Percentiles rank a stretch among this genome's conserved stretches.
Evolutionary conservation across 2,113 vertebrate genomes (phyloP).

Genomic region (Thalassoma bifasciatum): DNA sequence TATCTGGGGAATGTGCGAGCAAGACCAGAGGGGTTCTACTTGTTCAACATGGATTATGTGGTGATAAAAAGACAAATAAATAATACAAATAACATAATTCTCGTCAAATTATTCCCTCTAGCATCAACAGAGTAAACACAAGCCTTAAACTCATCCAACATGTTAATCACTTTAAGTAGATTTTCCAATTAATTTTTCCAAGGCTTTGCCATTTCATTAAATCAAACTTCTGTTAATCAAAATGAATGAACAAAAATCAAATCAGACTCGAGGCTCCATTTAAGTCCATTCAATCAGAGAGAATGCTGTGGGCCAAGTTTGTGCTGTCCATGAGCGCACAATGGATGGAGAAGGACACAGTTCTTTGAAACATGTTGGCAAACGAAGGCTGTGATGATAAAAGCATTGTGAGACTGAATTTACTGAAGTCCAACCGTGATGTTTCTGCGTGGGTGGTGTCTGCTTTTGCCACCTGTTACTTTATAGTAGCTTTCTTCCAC

Average conservation of each 20-base stretch:
- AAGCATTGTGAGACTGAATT: constrained; percentile 4
- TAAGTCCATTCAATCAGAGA: constrained; percentile 38
- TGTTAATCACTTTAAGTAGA: constrained; percentile 7
- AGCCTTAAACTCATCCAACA: constrained; percentile 3
- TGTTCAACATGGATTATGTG: constrained; percentile 1
- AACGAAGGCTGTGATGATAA: constrained; percentile 20
- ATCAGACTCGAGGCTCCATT: constrained; percentile 11
- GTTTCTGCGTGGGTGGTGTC: constrained; percentile 19
- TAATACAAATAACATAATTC: neutral
- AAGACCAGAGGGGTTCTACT: neutral
- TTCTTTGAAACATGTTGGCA: constrained; percentile 13
- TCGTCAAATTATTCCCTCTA: constrained; percentile 16
- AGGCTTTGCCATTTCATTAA: constrained; percentile 36
- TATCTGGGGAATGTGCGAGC: neutral
- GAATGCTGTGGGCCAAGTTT: constrained; percentile 32
- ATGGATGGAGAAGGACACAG: constrained; percentile 8
- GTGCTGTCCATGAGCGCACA: constrained; percentile 4
- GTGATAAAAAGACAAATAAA: neutral
- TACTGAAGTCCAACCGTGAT: constrained; percentile 31
- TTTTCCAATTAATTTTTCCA: constrained; percentile 24
- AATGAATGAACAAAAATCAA: constrained; percentile 41
- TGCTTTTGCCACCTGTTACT: constrained; percentile 34
- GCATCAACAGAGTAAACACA: constrained; percentile 4
- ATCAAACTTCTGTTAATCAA: constrained; percentile 36
- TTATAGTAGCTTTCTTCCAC: neutral